These are phyloP conservation scores for Ooceraea biroi DNA, from an alignment of 1,140 invertebrate genomes.

Conservation along the genomic window DNA sequence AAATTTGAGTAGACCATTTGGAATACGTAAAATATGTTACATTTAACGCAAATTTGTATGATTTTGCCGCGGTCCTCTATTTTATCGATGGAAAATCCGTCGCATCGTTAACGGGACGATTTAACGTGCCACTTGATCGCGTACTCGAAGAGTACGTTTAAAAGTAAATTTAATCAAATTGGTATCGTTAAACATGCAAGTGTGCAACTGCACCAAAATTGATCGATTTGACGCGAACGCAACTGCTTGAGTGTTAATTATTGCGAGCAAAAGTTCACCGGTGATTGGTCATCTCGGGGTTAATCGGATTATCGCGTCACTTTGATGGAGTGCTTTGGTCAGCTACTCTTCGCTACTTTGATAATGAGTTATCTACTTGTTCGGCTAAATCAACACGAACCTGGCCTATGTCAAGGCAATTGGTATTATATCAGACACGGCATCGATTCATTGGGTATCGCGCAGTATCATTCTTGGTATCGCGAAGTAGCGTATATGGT, in stretches of 20 bases:
- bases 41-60: no score
- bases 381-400: conserved; percentile 55
- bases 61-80: background rate
- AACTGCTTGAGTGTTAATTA: conserved; percentile 29
- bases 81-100: background rate
- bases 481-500: background rate
- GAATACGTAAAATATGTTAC: no score
- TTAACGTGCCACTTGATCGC: background rate
- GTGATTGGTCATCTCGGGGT: conserved; percentile 29
- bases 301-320: conserved; percentile 62
- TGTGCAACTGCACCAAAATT: background rate
- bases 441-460: conserved; percentile 52
- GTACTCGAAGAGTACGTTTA: background rate
- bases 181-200: background rate
- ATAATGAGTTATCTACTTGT: conserved; percentile 55
- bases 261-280: background rate
- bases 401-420: conserved; percentile 45
- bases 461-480: background rate
- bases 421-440: conserved; percentile 51
- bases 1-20: no score
- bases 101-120: background rate
- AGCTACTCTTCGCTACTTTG: conserved; percentile 51
- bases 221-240: background rate
- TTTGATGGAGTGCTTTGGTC: conserved; percentile 4
- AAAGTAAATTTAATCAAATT: background rate